Evolutionary conservation across 92 coral and sea anemone genomes (phyloP), one percentile per base, ranked within the genome.

Genomic region (Heteractis magnifica): DNA sequence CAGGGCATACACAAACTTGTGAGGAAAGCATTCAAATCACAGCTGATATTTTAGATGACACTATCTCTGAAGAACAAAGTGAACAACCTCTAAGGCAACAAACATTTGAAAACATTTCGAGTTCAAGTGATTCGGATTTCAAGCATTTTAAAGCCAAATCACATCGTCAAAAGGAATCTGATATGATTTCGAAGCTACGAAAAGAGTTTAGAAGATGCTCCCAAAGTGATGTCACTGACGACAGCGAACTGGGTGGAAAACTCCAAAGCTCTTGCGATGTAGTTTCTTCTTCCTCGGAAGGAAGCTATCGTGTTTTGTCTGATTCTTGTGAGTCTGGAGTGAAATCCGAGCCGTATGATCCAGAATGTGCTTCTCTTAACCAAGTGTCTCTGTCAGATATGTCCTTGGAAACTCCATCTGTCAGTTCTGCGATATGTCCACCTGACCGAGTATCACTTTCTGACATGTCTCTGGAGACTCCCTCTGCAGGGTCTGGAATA

Each of bases 401-500:
- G 77, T 68, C 62, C 20, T 15, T 79, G 8, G 82, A 44, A 79
- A 59, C 73, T n/a, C 71, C n/a, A 58, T 58, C 4, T 58, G 16
- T 6, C 16, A 58, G 26, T 48, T 68, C 73, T 68, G 73, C 71
- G 5, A 55, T 55, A 55, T 55, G 59, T 55, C 59, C 59, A 1
- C 59, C 59, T 55, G 59, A 55, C 0, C 14, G 59, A 9, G 4
- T 13, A 55, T 55, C 59, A 9, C 59, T 55, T 55, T 62, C 70
- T 16, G 59, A 78, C 49, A 79, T 62, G 82, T 62, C 82, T 26
- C 23, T 79, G 8, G 82, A 15, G 56, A 59, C 82, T 11, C 15
- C 65, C 10, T 55, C 59, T 55, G 3, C 5, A 13, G 14, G 59
- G 18, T 59, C 65, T 59, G 18, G 18, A 59, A 15, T 34, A 34